These are phyloP conservation scores for Neolamprologus sp. DNA, from an alignment of 2,113 vertebrate genomes.

Conservation along the genomic window DNA sequence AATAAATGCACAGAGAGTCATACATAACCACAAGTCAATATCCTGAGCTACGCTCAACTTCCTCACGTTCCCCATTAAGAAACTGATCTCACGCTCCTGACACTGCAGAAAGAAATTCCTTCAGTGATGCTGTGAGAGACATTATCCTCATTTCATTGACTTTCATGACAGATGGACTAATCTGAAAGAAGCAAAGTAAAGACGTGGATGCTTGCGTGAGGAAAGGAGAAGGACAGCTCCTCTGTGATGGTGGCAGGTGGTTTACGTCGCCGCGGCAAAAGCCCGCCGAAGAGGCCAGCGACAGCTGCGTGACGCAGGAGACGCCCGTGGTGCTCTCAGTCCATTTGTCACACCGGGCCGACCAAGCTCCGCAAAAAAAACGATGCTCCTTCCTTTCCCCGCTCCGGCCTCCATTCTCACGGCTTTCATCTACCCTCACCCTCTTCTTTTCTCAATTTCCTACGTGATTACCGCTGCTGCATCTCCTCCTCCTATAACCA, in stretches of 20 bases:
- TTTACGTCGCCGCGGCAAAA: not conserved
- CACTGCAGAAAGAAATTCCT: not conserved
- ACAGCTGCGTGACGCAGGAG: constrained; percentile 26
- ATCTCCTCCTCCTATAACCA: not conserved
- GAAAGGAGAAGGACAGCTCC: not conserved
- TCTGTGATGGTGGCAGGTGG: not conserved
- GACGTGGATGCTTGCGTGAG: not conserved
- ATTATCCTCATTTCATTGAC: not conserved
- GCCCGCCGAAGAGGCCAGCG: constrained; percentile 3
- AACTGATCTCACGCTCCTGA: not conserved
- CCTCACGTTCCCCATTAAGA: not conserved
- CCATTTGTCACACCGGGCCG: constrained; percentile 29
- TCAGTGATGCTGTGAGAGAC: not conserved
- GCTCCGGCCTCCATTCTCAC: not conserved
- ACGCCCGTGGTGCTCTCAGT: constrained; percentile 9
- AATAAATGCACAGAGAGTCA: constrained; percentile 1
- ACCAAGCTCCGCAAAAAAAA: not conserved
- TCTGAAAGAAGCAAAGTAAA: not conserved
- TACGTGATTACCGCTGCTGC: not conserved
- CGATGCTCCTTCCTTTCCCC: not conserved
- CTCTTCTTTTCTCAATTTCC: not conserved
- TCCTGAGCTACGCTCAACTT: not conserved
- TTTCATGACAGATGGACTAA: not conserved
- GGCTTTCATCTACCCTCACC: not conserved
- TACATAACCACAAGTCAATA: not conserved